phyloP scores from a whole-genome alignment of 2,888 invertebrate species.

The Macrophya alboannulata region DNA sequence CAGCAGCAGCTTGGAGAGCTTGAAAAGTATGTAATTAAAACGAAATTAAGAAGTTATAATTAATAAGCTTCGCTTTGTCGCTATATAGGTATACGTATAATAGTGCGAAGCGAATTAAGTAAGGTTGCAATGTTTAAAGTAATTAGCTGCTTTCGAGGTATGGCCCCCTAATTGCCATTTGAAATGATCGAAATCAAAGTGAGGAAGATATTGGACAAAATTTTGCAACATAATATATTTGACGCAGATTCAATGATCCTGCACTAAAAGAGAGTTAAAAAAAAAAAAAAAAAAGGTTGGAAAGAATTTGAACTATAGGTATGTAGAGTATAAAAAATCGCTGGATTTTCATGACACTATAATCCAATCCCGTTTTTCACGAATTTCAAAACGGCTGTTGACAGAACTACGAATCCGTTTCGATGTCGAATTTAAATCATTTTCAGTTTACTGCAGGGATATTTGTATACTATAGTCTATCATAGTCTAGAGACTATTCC shows the following conservation, averaged over 20 bases:
- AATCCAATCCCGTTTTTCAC: background rate
- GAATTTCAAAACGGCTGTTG: background rate
- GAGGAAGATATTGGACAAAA: background rate
- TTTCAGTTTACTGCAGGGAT: background rate
- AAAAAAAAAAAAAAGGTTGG: background rate
- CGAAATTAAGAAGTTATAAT: background rate
- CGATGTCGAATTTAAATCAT: background rate
- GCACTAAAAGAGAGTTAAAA: background rate
- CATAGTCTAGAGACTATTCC: background rate
- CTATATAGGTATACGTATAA: conserved; percentile 11
- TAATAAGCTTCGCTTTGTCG: background rate
- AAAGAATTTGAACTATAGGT: background rate
- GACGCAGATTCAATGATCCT: background rate
- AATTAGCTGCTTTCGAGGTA: conserved; percentile 30
- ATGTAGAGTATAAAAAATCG: background rate
- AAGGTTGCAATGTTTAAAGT: background rate
- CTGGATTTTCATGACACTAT: background rate
- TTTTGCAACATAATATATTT: background rate
- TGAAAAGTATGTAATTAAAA: conserved; percentile 7
- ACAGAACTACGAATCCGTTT: background rate
- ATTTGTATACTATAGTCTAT: background rate
- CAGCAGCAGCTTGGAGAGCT: conserved; percentile 16
- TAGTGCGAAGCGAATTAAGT: background rate
- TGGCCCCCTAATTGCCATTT: background rate
- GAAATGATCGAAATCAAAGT: background rate